Evolutionary conservation across 2,113 vertebrate genomes (phyloP).

Genomic region (Caranx melampygus): DNA sequence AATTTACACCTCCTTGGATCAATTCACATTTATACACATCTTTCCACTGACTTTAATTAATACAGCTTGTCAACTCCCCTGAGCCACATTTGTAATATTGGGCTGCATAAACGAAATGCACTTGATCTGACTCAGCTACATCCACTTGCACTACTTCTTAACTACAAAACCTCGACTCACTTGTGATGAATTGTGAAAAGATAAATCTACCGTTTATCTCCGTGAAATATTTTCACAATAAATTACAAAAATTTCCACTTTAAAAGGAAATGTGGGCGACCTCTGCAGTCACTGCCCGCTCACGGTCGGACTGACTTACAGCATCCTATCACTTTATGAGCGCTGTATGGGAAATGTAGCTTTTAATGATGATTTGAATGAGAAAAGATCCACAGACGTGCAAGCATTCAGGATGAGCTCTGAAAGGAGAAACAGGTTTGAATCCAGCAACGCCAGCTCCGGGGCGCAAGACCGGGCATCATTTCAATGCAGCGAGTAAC

Average conservation of each 20-base stretch:
- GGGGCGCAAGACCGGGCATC: slow-evolving; percentile 11
- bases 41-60: neutral
- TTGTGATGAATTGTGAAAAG: neutral
- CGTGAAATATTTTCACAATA: neutral
- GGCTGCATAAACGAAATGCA: neutral
- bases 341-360: slow-evolving; percentile 40
- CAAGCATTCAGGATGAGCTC: slow-evolving; percentile 65
- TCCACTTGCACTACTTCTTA: neutral
- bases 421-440: slow-evolving; percentile 32
- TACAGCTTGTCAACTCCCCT: neutral
- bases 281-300: slow-evolving; percentile 48
- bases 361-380: slow-evolving; percentile 49
- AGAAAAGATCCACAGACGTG: slow-evolving; percentile 30
- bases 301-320: slow-evolving; percentile 21
- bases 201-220: neutral
- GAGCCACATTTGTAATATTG: neutral
- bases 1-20: neutral
- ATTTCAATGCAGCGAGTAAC: slow-evolving; percentile 19
- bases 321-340: slow-evolving; percentile 18
- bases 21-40: neutral
- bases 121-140: neutral
- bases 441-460: slow-evolving; percentile 18
- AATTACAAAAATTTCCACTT: neutral
- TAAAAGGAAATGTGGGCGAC: slow-evolving; percentile 18
- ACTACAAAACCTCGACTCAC: neutral